Conservation (phyloP, 2,797 vertebrate genomes). For the Setipinna tenuifilis region DNA sequence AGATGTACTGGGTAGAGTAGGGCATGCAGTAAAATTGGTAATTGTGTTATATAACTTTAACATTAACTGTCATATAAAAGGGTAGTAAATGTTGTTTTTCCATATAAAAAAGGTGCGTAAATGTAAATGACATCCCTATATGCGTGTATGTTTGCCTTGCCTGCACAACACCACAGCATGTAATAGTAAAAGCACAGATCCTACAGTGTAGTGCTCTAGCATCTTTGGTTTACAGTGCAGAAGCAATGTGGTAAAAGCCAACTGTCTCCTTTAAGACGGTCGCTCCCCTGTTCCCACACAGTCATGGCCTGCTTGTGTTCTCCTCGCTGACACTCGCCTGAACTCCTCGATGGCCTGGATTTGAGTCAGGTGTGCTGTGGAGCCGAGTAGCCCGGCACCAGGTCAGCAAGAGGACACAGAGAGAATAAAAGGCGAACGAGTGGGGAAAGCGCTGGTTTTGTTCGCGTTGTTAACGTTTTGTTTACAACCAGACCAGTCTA, state of each 20-base stretch:
- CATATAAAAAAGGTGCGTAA: neutral
- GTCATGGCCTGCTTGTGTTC: too few species aligned
- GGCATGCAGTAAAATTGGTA: too few species aligned
- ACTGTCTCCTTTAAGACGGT: neutral
- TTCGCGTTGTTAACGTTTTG: neutral
- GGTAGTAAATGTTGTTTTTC: neutral
- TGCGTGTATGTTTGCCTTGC: neutral
- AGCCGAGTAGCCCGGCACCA: neutral
- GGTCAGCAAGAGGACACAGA: neutral
- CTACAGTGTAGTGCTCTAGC: too few species aligned
- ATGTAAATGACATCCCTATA: neutral
- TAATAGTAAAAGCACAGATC: too few species aligned
- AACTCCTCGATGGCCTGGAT: neutral
- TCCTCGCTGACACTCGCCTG: neutral
- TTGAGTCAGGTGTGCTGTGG: neutral
- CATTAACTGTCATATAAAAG: too few species aligned
- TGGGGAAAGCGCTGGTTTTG: too few species aligned
- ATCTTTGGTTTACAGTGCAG: neutral
- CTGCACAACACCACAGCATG: neutral
- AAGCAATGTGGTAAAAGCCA: neutral
- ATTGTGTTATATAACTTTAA: too few species aligned
- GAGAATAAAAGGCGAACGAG: too few species aligned
- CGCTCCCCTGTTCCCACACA: neutral
- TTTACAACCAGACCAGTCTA: neutral
- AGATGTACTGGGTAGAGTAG: too few species aligned